Evolutionary conservation across 2,113 vertebrate species (phyloP).

Genomic region (Opisthocomus hoazin): DNA sequence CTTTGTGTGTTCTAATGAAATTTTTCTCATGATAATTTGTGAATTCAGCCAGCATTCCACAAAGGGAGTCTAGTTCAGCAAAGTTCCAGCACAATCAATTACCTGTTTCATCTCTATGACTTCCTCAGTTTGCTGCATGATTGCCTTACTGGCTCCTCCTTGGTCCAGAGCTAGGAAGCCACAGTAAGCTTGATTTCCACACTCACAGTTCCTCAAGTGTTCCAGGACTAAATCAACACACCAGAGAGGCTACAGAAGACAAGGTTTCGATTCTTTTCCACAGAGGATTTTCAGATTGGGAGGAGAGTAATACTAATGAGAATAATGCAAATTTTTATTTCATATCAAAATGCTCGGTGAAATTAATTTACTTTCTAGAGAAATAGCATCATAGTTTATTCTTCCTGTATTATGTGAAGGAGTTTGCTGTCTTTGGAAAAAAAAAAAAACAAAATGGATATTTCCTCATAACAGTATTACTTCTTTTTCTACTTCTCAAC

Average conservation of each 20-base stretch:
- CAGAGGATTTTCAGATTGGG: neutral
- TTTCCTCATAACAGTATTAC: neutral
- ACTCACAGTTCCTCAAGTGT: neutral
- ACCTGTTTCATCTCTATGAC: neutral
- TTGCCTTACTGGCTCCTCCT: neutral
- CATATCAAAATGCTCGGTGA: neutral
- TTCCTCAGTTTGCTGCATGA: neutral
- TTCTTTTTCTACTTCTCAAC: neutral
- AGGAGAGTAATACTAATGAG: neutral
- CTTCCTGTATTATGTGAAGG: neutral
- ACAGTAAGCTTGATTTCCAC: neutral
- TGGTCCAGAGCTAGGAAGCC: neutral
- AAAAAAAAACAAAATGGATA: neutral
- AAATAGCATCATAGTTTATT: neutral
- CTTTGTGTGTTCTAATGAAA: neutral
- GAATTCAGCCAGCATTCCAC: neutral
- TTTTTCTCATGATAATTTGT: neutral
- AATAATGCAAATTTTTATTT: neutral
- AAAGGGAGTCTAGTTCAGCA: neutral
- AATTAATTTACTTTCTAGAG: neutral
- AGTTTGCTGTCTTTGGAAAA: neutral
- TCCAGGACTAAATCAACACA: neutral
- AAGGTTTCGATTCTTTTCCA: neutral
- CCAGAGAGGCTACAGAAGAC: neutral
- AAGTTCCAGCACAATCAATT: neutral